Evolutionary conservation across 2,113 vertebrate genomes (phyloP), one percentile per base, ranked within the genome.

Genomic region (Junco hyemalis): DNA sequence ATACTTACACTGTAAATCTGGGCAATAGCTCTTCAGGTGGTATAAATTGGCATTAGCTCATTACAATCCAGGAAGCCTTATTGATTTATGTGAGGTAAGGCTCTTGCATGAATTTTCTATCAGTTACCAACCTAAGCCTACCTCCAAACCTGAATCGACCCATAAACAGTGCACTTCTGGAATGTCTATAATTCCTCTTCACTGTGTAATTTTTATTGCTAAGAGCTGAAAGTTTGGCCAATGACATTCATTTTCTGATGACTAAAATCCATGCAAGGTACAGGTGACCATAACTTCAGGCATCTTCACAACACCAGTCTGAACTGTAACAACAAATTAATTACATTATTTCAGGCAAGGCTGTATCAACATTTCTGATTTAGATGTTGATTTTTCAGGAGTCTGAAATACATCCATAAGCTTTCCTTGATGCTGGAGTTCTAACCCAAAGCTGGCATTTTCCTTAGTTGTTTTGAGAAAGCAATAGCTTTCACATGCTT

Each of bases 101-200:
- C 38, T 90, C 68, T 90, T 50, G 18, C 2, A 85, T 3, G 5
- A 92, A 86, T 88, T 88, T 94, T 92, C 76, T 86, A 24, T 73
- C 38, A 12, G 72, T 88, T 92, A 78, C 56, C 77, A 88, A 48
- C 40, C 38, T 78, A 48, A 92, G 86, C 60, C n/a, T 89, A 79
- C 47, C 78, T 86, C 44, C 76, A 91, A 68, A 91, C 26, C 31
- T 44, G 25, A 94, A 95, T 80, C 12, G 26, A 93, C 80, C 51
- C 69, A 68, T 35, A 70, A 90, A 92, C 42, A 91, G 73, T 89
- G 68, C 65, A 79, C 83, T 93, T 92, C 86, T 91, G 45, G 78
- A 93, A 86, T 74, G 74, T 86, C 85, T 84, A 80, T 87, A 94
- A 93, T 88, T 95, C 86, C 66, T 88, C 47, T 86, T 92, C 79